Conservation (phyloP, 2,888 invertebrate genomes). For the Pseudococcus longispinus region DNA sequence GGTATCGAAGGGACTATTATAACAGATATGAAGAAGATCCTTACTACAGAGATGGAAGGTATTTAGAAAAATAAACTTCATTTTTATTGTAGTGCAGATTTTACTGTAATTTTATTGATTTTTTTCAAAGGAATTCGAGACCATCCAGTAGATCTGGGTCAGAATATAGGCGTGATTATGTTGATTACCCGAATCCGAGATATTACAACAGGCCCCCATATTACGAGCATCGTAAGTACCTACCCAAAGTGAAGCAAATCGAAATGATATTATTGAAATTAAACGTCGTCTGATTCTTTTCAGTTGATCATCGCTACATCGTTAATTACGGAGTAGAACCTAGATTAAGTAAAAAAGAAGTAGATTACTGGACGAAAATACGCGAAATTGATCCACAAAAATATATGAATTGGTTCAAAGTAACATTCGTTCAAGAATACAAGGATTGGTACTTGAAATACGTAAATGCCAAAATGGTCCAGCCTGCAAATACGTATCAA, state of each 20-base stretch:
- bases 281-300: too few relatives aligned
- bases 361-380: conserved; percentile 36
- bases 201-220: neutral
- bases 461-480: neutral
- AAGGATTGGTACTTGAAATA: conserved; percentile 78
- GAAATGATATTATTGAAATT: neutral
- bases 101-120: neutral
- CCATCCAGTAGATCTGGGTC: conserved; percentile 61
- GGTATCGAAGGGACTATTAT: neutral
- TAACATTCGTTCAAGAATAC: conserved; percentile 73
- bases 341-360: neutral
- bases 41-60: conserved; percentile 12
- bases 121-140: conserved; percentile 59
- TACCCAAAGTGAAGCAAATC: neutral
- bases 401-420: conserved; percentile 44
- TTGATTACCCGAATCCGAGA: neutral
- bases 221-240: conserved; percentile 46
- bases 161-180: conserved; percentile 59
- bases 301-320: conserved; percentile 45
- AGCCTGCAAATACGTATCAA: neutral
- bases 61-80: neutral
- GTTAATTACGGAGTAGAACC: neutral
- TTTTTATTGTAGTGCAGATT: neutral
- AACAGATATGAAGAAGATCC: conserved; percentile 45
- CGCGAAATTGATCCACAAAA: conserved; percentile 21